These are phyloP conservation scores for Callyntrura guangdongensis DNA, from an alignment of 2,888 invertebrate genomes.

Conservation along the genomic window DNA sequence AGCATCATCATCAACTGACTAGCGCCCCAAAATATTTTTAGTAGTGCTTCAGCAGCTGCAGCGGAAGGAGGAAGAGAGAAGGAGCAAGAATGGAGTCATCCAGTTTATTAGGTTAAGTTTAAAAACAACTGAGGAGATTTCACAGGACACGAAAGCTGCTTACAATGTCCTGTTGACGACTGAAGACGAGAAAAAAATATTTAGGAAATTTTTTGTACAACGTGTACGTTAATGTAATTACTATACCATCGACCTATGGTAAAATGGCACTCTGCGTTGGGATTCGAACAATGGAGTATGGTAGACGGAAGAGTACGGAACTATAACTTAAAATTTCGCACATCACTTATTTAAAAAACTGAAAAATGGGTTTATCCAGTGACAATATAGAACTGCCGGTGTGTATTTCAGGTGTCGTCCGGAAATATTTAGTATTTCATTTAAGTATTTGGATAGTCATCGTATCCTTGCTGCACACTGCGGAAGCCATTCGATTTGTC, in stretches of 20 bases:
- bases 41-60: constrained; percentile 50
- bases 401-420: constrained; percentile 18
- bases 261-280: neutral
- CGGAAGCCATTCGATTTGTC: constrained; percentile 50
- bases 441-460: constrained; percentile 57
- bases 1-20: constrained; percentile 23
- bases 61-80: constrained; percentile 48
- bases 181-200: neutral
- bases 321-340: neutral
- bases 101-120: constrained; percentile 10
- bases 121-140: constrained; percentile 28
- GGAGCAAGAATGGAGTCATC: constrained; percentile 23
- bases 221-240: neutral
- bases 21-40: constrained; percentile 30
- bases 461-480: neutral
- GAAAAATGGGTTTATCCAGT: no score
- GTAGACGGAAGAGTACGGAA: constrained; percentile 18
- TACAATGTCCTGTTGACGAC: neutral
- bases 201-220: constrained; percentile 25
- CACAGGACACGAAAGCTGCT: neutral
- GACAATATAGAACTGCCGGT: no score
- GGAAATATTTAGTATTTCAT: constrained; percentile 43
- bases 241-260: neutral
- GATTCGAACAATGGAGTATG: constrained; percentile 42
- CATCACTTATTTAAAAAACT: neutral